Conservation (phyloP, 53 echinoderm and acorn worm species). For the Mesocentrotus franciscanus region DNA sequence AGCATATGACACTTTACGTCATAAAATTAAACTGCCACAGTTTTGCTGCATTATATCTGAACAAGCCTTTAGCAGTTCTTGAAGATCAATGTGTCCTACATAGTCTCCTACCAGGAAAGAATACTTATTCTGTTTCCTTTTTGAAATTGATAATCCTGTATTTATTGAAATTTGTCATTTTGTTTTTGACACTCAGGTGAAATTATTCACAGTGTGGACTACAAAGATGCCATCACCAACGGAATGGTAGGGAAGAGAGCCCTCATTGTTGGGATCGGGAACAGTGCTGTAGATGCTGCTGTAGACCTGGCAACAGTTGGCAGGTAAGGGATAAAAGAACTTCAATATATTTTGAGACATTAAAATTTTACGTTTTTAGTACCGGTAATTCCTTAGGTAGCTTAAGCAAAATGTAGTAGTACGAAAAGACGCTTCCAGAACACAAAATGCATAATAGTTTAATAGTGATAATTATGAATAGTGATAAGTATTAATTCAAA, state of each 20-base stretch:
- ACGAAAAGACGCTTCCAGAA: too few relatives aligned
- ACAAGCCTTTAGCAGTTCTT: too few relatives aligned
- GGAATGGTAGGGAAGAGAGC: conserved; percentile 85
- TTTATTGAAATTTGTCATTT: not conserved
- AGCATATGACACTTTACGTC: too few relatives aligned
- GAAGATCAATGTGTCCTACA: too few relatives aligned
- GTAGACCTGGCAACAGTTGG: conserved; percentile 79
- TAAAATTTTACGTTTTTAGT: too few relatives aligned
- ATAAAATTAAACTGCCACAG: too few relatives aligned
- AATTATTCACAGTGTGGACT: conserved; percentile 88
- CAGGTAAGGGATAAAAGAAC: conserved; percentile 64
- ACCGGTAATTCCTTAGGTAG: too few relatives aligned
- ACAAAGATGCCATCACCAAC: conserved; percentile 88
- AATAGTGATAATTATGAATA: too few relatives aligned
- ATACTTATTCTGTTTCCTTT: not conserved
- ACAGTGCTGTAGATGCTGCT: conserved; percentile 94
- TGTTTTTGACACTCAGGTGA: conserved; percentile 66
- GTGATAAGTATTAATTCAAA: too few relatives aligned
- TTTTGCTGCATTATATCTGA: too few relatives aligned
- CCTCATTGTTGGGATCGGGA: conserved; percentile 92
- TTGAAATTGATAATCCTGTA: not conserved
- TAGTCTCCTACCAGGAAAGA: not conserved
- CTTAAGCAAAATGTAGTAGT: too few relatives aligned
- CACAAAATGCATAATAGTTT: too few relatives aligned
- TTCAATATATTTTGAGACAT: not conserved